Evolutionary conservation across 2,797 vertebrate species (phyloP), one percentile per base, ranked within the genome.

Genomic region (Distichodus sexfasciatus): DNA sequence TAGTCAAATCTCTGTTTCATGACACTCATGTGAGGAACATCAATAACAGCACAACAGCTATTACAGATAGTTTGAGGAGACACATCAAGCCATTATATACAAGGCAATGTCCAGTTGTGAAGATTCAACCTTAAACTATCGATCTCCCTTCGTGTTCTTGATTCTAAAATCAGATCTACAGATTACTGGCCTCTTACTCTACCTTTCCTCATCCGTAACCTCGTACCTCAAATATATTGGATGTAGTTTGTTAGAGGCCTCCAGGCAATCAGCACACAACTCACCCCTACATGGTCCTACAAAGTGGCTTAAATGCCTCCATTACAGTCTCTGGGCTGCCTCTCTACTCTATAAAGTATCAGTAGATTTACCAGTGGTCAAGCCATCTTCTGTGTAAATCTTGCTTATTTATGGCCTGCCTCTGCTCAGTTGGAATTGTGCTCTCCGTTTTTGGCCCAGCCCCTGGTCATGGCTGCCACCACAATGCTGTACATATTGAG

Each of bases 401-500:
- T 63, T 19, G 51, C 40, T 48, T n/a, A n/a, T n/a, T 54, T 57
- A 33, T 51, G 50, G 40, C 69, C 71, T 78, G 50, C 72, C 11
- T 66, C 10, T 69, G 66, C 66, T 93, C 87, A 92, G 86, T 90
- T 89, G 11, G 87, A 85, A 82, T 91, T 89, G 82, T 85, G 88
- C 79, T 92, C 90, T 9, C 90, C 89, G 2, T 92, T 91, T 70
- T 88, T 85, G 65, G 86, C 74, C 94, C 94, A 97, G 47, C 94
- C 95, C 0, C 84, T 86, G 66, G 79, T 94, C 96, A 98, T 97
- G 82, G 94, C 90, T 47, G 89, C 87, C 59, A 95, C 95, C 86
- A 98, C 94, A 3, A 91, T 83, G 79, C 76, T 77, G 10, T 95
- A 98, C 86, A 99, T 93, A 81, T 88, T 91, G 81, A 91, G 93